A percentile compares a stretch with the other conserved stretches of the same genome.
These are phyloP conservation scores for Syritta pipiens DNA, from an alignment of 2,888 invertebrate genomes.

Conservation along the genomic window DNA sequence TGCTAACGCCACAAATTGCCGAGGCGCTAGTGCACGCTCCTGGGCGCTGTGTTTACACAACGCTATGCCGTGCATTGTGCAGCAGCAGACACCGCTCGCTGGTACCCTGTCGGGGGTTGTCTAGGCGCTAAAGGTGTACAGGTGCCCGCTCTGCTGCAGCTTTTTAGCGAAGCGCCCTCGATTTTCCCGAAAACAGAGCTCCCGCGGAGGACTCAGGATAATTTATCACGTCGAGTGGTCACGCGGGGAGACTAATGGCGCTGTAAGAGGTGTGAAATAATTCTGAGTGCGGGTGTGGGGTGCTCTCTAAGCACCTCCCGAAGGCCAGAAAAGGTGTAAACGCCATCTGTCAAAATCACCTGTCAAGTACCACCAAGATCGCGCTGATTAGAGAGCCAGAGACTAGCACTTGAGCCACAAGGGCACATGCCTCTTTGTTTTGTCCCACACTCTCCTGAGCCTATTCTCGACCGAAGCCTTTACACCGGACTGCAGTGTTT, in stretches of 20 bases:
- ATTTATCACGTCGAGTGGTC: conserved; percentile 33
- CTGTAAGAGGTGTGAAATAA: conserved; percentile 6
- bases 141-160: conserved; percentile 8
- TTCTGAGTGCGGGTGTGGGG: not conserved
- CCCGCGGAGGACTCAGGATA: conserved; percentile 21
- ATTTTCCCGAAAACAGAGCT: not conserved
- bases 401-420: conserved; percentile 1
- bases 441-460: conserved; percentile 1
- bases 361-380: too few species aligned
- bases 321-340: too few species aligned
- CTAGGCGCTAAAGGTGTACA: conserved; percentile 49
- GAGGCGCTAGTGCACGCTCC: conserved; percentile 53
- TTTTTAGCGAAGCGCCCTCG: conserved; percentile 19
- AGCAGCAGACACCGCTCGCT: conserved; percentile 46
- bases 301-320: too few species aligned
- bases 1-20: conserved; percentile 62
- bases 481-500: conserved; percentile 20
- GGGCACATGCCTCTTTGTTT: conserved; percentile 17
- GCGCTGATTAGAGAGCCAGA: too few species aligned
- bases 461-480: conserved; percentile 13
- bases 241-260: conserved; percentile 47
- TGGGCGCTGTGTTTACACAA: conserved; percentile 55
- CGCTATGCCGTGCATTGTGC: conserved; percentile 17
- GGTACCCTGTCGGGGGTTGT: conserved; percentile 57
- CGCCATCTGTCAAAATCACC: too few species aligned